Base-by-base conservation (phyloP, 2,113 vertebrate species). In the Microcebus lehilahytsara region DNA sequence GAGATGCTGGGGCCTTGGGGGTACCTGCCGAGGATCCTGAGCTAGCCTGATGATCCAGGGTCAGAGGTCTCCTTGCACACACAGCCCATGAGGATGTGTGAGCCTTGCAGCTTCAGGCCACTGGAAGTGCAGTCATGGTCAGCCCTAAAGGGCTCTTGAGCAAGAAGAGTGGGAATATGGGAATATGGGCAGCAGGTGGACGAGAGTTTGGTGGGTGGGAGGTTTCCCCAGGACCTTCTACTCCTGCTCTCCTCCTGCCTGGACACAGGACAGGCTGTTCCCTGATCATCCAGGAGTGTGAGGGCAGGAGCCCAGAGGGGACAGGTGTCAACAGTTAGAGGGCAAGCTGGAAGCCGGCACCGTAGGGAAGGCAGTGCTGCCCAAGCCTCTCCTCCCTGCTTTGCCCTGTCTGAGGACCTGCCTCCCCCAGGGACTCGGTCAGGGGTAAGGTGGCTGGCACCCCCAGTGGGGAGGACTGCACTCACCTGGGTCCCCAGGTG, bases 211-310 rank as follows among this genome's bases (percentile, higher is more conserved):
- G 12, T 74, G 25, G 34, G 17, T 56, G 53, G 53, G 53, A 56
- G 42, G 12, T 0, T 0, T 34, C 32, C 30, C 74, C 22, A 20
- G 0, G 10, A 20, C 32, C 22, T 46, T 80, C 30, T 4, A 22
- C 1, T 34, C 9, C 23, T 19, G 11, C 16, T 14, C 6, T 79
- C 42, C 40, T 78, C 13, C n/a, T 51, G 32, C 27, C 49, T 40
- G 11, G 80, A 25, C 49, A 14, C 25, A 56, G 69, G 58, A 7
- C 5, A 12, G 37, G 32, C 56, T 34, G 25, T 12, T 27, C 32
- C 80, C 17, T 64, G 8, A 46, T 74, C 32, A 6, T 17, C 19
- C 13, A 9, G 32, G 30, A 37, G 11, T 2, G 20, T 13, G 6
- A 51, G 66, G 12, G 30, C 22, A 40, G 46, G 53, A 85, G 62